These are phyloP conservation scores for Macroglossus sobrinus DNA, from an alignment of 2,113 vertebrate genomes.

Conservation along the genomic window DNA sequence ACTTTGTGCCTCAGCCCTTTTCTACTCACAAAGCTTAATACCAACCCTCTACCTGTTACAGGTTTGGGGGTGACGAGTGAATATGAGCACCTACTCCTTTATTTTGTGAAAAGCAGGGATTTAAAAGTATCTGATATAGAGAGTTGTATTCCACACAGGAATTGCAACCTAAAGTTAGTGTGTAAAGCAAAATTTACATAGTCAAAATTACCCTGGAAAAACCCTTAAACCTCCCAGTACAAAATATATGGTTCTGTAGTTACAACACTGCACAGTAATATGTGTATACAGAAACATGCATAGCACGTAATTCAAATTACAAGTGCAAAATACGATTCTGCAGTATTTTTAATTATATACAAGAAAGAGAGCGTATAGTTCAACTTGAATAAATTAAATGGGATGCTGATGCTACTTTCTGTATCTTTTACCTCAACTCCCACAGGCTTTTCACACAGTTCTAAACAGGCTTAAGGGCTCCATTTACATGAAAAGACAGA, in stretches of 20 bases:
- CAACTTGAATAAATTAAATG: conserved; percentile 59
- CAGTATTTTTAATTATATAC: conserved; percentile 43
- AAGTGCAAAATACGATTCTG: conserved; percentile 31
- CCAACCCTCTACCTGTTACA: not conserved
- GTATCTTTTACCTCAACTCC: conserved; percentile 56
- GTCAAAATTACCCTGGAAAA: conserved; percentile 70
- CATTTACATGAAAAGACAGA: conserved; percentile 73
- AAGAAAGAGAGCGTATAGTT: not conserved
- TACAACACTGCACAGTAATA: conserved; percentile 23
- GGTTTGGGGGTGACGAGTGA: not conserved
- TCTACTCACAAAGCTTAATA: not conserved
- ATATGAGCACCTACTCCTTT: not conserved
- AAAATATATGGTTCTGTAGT: conserved; percentile 31
- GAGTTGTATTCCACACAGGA: not conserved
- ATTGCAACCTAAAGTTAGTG: not conserved
- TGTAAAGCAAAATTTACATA: conserved; percentile 47
- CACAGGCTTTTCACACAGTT: conserved; percentile 50
- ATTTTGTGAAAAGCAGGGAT: not conserved
- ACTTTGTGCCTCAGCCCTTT: not conserved
- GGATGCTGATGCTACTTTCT: not conserved
- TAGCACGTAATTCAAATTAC: conserved; percentile 36
- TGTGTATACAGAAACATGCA: conserved; percentile 25
- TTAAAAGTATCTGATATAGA: not conserved
- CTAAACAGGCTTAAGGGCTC: conserved; percentile 68
- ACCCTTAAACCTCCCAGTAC: conserved; percentile 54